Evolutionary conservation across 2,888 invertebrate genomes (phyloP).

Genomic region (Eupithecia subfuscata): DNA sequence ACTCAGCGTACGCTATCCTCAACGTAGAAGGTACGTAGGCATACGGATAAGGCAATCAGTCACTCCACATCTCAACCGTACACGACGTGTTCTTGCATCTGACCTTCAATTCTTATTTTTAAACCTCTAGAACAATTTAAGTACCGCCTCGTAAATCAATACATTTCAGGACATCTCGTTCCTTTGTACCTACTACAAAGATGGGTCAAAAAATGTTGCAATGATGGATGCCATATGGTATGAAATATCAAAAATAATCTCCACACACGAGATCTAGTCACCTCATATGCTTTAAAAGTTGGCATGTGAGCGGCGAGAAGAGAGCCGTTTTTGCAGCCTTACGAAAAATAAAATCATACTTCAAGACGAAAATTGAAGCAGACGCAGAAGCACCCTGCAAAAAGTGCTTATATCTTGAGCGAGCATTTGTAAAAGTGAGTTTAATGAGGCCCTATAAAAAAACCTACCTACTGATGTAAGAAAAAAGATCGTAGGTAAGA

Average conservation of each 20-base stretch:
- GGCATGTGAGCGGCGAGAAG: no score
- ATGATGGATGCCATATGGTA: no score
- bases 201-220: not conserved
- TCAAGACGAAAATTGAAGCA: not conserved
- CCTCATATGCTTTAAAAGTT: no score
- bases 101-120: constrained; percentile 14
- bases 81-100: constrained; percentile 1
- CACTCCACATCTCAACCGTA: constrained; percentile 1
- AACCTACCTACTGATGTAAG: no score
- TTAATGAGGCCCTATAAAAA: not conserved
- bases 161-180: not conserved
- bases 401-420: not conserved
- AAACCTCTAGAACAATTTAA: constrained; percentile 5
- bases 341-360: no score
- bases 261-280: no score
- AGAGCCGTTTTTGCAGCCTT: no score
- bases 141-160: not conserved
- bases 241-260: no score
- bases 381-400: not conserved
- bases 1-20: not conserved
- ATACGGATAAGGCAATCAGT: constrained; percentile 7
- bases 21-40: not conserved
- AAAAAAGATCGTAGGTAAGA: no score
- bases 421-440: not conserved
- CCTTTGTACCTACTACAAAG: not conserved